Evolutionary conservation across 2,797 vertebrate genomes (phyloP), one percentile per base, ranked within the genome.

Genomic region (Eremophila alpestris): DNA sequence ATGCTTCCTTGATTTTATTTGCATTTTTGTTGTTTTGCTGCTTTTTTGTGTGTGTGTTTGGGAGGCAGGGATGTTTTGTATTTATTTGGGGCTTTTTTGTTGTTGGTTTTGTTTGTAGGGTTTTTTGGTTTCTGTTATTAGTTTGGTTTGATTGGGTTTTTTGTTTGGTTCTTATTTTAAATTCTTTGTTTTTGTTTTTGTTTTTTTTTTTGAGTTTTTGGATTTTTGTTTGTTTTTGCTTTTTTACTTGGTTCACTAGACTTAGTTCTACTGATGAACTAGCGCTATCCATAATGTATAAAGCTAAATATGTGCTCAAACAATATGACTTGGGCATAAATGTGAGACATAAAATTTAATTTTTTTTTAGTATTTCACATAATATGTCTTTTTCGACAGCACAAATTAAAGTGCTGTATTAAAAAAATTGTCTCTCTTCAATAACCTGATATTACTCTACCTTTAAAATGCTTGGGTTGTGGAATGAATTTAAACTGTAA

Each of bases 61-160:
- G 2, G 4, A 4, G 19, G 5, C 13, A 12, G 7, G 4, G 5
- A 2, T 34, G 19, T 52, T 63, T 29, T 43, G 7, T 30, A 11
- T 13, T 40, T 6, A 2, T 75, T 86, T 17, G 6, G 13, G 20
- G 3, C 3, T 81, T 32, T 70, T 62, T n/a, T 41, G 4, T 51
- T 38, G 16, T 77, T 29, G 11, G 4, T 32, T 73, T 73, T 40
- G 4, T 3, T 46, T n/a, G 6, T 24, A 24, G 7, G 6, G 3
- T 46, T 70, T 19, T 7, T 38, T 43, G 27, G 4, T 24, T 27
- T 43, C 11, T 2, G 56, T 80, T 58, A 29, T 22, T 45, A 27
- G 10, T 3, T 48, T 56, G 7, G 8, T 48, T 46, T 13, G 5
- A 41, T 70, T 21, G 19, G 32, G 3, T 27, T 36, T 41, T 27